Evolutionary conservation across 2,888 invertebrate genomes (phyloP).

Genomic region (Protodeltote pygarga): DNA sequence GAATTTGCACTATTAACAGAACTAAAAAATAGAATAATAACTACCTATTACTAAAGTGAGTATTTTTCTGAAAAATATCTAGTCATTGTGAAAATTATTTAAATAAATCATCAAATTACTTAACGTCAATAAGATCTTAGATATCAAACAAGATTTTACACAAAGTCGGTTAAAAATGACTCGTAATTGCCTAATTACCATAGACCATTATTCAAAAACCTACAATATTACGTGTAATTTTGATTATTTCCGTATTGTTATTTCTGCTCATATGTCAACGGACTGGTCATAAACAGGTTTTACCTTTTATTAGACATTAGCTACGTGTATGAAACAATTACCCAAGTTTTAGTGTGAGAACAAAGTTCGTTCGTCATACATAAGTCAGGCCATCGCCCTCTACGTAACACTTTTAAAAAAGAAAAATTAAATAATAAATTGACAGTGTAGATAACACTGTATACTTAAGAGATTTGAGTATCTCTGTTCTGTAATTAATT

Average conservation of each 20-base stretch:
- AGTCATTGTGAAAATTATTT: too few relatives aligned
- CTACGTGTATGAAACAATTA: conserved; percentile 64
- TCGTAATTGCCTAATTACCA: conserved; percentile 23
- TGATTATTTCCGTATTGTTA: conserved; percentile 42
- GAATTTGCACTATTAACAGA: too few relatives aligned
- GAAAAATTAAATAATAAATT: conserved; percentile 21
- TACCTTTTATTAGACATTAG: conserved; percentile 59
- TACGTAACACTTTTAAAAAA: conserved; percentile 43
- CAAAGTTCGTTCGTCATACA: conserved; percentile 57
- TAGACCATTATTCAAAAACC: conserved; percentile 15
- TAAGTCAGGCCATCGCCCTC: conserved; percentile 57
- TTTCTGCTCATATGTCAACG: conserved; percentile 47
- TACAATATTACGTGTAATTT: conserved; percentile 23
- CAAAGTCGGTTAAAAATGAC: too few relatives aligned
- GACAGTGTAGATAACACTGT: conserved; percentile 1
- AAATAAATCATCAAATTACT: too few relatives aligned
- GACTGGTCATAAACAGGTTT: conserved; percentile 57
- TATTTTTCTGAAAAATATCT: too few relatives aligned
- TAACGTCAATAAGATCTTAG: too few relatives aligned
- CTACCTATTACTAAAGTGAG: too few relatives aligned
- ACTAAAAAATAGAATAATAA: too few relatives aligned
- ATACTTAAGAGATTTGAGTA: conserved; percentile 24
- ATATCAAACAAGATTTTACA: too few relatives aligned
- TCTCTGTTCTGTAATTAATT: conserved; percentile 2
- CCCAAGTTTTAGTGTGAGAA: conserved; percentile 65